Conservation (phyloP, 2,888 invertebrate genomes). For the Teinopalpus imperialis region DNA sequence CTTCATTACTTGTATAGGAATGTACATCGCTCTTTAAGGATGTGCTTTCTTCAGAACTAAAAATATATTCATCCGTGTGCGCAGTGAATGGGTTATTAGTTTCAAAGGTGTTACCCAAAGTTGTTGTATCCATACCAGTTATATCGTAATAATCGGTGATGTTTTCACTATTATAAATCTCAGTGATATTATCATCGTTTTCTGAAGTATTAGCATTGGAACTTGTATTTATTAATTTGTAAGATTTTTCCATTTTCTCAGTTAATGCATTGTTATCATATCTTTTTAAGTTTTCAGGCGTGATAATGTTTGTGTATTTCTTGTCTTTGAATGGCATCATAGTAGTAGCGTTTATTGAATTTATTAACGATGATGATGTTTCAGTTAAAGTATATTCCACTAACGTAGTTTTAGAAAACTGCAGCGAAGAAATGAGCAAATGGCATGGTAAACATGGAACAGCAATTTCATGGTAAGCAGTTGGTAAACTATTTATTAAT, state of each 20-base stretch:
- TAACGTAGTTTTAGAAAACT: constrained; percentile 1
- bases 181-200: too few relatives aligned
- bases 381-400: constrained; percentile 1
- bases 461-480: constrained; percentile 49
- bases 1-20: neutral
- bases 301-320: constrained; percentile 6
- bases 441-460: constrained; percentile 57
- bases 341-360: neutral
- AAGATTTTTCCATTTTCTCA: constrained; percentile 40
- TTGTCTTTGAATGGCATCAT: constrained; percentile 1
- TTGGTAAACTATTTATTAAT: constrained; percentile 38
- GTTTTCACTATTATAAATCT: constrained; percentile 16
- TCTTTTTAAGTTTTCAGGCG: constrained; percentile 14
- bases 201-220: too few relatives aligned
- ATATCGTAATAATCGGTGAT: constrained; percentile 16
- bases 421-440: constrained; percentile 30
- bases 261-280: constrained; percentile 29
- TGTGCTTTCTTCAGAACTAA: neutral
- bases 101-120: neutral
- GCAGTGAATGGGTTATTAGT: neutral
- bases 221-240: constrained; percentile 44
- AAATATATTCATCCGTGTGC: neutral
- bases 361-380: constrained; percentile 3
- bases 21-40: neutral
- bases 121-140: neutral